Evolutionary conservation across 1,140 invertebrate genomes (phyloP).

Genomic region (Cydia strobilella): DNA sequence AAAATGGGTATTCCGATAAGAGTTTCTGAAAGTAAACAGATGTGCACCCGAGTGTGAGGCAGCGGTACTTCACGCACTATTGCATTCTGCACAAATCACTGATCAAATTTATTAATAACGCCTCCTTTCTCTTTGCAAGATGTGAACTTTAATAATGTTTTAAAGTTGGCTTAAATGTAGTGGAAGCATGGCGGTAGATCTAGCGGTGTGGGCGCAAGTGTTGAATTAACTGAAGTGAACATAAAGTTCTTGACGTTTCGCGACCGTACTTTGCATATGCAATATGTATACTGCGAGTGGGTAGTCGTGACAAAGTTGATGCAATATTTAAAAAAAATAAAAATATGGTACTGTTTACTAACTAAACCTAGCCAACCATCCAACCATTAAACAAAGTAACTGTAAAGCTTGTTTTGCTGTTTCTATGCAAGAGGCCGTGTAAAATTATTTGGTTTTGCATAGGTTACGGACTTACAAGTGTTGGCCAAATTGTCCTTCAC

Average conservation of each 20-base stretch:
- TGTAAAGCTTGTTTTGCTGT: background rate
- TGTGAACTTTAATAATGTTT: slow-evolving; percentile 24
- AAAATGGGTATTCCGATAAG: background rate
- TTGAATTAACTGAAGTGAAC: slow-evolving; percentile 5
- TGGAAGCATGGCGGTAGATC: background rate
- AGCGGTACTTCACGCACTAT: slow-evolving; percentile 52
- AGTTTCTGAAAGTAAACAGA: background rate
- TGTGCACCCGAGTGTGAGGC: slow-evolving; percentile 50
- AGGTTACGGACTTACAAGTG: background rate
- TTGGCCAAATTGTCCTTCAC: slow-evolving; percentile 19
- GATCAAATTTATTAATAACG: slow-evolving; percentile 17
- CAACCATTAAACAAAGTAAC: background rate
- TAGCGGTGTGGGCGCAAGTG: background rate
- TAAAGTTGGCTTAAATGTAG: background rate
- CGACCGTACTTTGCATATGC: background rate
- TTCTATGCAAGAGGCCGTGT: background rate
- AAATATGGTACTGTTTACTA: no score
- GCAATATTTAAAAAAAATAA: no score
- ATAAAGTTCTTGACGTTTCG: background rate
- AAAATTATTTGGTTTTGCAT: slow-evolving; percentile 13
- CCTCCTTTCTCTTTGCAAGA: slow-evolving; percentile 23
- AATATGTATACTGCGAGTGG: background rate
- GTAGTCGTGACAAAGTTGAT: no score
- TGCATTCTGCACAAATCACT: slow-evolving; percentile 40
- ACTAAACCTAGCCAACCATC: background rate